Conservation (phyloP, 2,797 vertebrate species). For the Pseudochirops cupreus region DNA sequence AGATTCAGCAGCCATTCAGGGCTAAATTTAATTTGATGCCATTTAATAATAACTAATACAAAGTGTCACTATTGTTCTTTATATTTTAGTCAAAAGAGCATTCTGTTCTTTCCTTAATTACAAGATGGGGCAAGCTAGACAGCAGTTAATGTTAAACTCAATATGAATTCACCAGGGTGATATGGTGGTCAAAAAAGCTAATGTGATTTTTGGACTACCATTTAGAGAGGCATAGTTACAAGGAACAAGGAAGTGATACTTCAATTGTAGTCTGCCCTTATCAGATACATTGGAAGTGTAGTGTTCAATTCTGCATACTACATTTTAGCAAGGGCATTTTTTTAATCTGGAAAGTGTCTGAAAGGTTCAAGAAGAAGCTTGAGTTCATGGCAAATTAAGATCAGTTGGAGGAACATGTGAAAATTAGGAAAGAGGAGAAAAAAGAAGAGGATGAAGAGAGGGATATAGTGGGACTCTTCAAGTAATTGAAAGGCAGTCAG, state of each 20-base stretch:
- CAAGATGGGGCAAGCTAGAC: not conserved
- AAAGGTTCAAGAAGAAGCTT: not conserved
- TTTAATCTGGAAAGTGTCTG: not conserved
- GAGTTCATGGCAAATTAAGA: not conserved
- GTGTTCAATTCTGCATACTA: not conserved
- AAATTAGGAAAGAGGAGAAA: not conserved
- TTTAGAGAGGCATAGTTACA: not conserved
- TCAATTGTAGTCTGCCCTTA: not conserved
- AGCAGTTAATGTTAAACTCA: not conserved
- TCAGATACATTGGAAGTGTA: not conserved
- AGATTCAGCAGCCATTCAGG: not conserved
- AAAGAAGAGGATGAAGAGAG: not conserved
- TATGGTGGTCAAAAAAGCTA: not conserved
- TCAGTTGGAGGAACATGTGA: not conserved
- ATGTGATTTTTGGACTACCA: not conserved
- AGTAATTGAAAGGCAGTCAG: not conserved
- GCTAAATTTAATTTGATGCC: not conserved
- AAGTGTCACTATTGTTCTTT: not conserved
- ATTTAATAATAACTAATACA: not conserved
- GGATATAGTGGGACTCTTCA: not conserved
- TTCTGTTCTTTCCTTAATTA: not conserved
- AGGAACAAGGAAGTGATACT: not conserved
- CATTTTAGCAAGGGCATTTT: not conserved
- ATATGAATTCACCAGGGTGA: not conserved
- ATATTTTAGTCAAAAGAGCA: not conserved